Evolutionary conservation across 2,113 vertebrate genomes (phyloP).

Genomic region (Conger conger): DNA sequence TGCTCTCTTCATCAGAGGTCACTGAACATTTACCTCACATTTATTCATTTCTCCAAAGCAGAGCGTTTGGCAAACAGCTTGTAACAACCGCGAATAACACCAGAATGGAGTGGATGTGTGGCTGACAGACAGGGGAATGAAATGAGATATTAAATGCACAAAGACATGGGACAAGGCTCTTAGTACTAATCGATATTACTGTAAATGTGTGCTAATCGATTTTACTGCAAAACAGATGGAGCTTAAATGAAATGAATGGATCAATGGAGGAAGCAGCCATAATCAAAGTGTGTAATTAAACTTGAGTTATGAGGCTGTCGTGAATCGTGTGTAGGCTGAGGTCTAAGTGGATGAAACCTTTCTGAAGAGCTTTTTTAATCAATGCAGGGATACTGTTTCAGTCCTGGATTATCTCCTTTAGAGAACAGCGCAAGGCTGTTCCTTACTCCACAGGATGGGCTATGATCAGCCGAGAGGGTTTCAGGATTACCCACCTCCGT

Average conservation of each 20-base stretch:
- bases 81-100: not conserved
- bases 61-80: not conserved
- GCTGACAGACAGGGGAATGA: too few relatives aligned
- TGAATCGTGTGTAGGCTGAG: not conserved
- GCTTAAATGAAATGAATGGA: slow-evolving; percentile 11
- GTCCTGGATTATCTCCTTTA: not conserved
- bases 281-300: slow-evolving; percentile 6
- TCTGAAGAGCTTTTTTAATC: too few relatives aligned
- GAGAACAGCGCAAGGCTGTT: not conserved
- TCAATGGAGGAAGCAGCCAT: not conserved
- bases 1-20: not conserved
- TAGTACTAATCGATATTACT: too few relatives aligned
- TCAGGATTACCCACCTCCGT: not conserved
- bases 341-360: too few relatives aligned
- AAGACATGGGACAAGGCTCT: too few relatives aligned
- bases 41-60: not conserved
- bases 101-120: not conserved
- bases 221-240: slow-evolving; percentile 5
- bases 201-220: not conserved
- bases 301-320: not conserved
- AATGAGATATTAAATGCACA: too few relatives aligned
- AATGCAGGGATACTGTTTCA: too few relatives aligned
- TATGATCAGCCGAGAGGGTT: not conserved
- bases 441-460: not conserved
- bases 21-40: not conserved